phyloP scores from a whole-genome alignment of 2,113 vertebrate genomes.

The Atractosteus spatula region DNA sequence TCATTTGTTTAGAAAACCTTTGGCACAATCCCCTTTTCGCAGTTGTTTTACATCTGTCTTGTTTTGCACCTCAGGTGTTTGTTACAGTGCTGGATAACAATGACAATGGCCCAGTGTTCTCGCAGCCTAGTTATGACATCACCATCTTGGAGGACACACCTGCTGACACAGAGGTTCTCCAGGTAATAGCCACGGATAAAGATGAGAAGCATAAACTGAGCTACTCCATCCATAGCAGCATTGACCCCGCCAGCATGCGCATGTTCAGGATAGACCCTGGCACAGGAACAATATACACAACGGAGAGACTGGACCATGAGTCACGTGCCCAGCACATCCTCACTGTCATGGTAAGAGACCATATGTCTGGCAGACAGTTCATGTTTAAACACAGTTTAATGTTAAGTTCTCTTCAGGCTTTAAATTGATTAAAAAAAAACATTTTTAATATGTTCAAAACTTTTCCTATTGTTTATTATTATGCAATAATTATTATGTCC shows the following conservation, averaged over 20 bases:
- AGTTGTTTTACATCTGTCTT: background rate
- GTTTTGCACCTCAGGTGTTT: conserved; percentile 71
- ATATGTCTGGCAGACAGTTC: too few species aligned
- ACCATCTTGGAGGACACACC: conserved; percentile 87
- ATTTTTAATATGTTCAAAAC: too few species aligned
- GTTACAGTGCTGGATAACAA: conserved; percentile 92
- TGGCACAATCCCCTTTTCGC: background rate
- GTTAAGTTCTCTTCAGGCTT: too few species aligned
- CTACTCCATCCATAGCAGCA: conserved; percentile 87
- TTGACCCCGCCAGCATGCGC: conserved; percentile 80
- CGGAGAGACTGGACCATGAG: conserved; percentile 87
- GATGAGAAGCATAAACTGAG: conserved; percentile 86
- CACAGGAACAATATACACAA: conserved; percentile 78
- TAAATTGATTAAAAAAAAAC: too few species aligned
- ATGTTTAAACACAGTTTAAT: too few species aligned
- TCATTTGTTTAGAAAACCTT: too few species aligned
- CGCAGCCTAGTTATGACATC: conserved; percentile 84
- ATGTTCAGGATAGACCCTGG: conserved; percentile 87
- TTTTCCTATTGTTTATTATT: too few species aligned
- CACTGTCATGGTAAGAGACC: conserved; percentile 82
- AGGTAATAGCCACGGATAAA: conserved; percentile 86
- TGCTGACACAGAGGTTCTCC: conserved; percentile 85
- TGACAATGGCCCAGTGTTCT: conserved; percentile 90
- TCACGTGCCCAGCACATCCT: conserved; percentile 88
- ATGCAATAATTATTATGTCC: too few species aligned